A percentile compares a stretch with the other conserved stretches of the same genome.
Evolutionary conservation across 92 coral and sea anemone species (phyloP).

Genomic region (Pocillopora meandrina): DNA sequence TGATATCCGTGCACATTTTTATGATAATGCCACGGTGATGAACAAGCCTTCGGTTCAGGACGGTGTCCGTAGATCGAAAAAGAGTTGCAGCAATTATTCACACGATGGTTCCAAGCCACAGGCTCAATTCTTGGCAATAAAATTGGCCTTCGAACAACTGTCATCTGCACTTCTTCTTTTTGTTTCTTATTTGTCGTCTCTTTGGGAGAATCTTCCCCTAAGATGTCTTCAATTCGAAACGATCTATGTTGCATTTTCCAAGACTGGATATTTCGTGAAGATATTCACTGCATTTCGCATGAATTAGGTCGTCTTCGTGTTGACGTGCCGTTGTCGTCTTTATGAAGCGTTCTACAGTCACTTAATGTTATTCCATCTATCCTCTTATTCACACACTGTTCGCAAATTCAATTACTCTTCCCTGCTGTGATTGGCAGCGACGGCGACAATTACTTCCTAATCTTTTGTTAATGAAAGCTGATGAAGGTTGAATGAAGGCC

Average conservation of each 20-base stretch:
- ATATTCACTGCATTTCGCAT: background rate
- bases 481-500: slow-evolving; percentile 84
- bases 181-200: slow-evolving; percentile 41
- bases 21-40: slow-evolving; percentile 64
- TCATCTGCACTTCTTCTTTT: slow-evolving; percentile 31
- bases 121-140: slow-evolving; percentile 80
- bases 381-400: slow-evolving; percentile 82
- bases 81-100: slow-evolving; percentile 50
- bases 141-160: slow-evolving; percentile 72
- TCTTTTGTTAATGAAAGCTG: slow-evolving; percentile 95
- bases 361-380: slow-evolving; percentile 47
- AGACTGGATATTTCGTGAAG: background rate
- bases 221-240: slow-evolving; percentile 76
- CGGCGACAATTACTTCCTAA: slow-evolving; percentile 83
- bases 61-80: slow-evolving; percentile 47
- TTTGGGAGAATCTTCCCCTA: slow-evolving; percentile 53
- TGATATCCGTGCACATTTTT: slow-evolving; percentile 63
- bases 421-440: slow-evolving; percentile 78
- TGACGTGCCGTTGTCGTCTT: slow-evolving; percentile 28
- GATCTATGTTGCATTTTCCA: slow-evolving; percentile 71
- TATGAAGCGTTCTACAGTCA: slow-evolving; percentile 28
- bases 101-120: slow-evolving; percentile 52
- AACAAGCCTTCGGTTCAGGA: slow-evolving; percentile 48
- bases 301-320: slow-evolving; percentile 25
- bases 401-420: slow-evolving; percentile 82